Conservation (phyloP, 2,797 vertebrate genomes). For the Danio aesculapii region DNA sequence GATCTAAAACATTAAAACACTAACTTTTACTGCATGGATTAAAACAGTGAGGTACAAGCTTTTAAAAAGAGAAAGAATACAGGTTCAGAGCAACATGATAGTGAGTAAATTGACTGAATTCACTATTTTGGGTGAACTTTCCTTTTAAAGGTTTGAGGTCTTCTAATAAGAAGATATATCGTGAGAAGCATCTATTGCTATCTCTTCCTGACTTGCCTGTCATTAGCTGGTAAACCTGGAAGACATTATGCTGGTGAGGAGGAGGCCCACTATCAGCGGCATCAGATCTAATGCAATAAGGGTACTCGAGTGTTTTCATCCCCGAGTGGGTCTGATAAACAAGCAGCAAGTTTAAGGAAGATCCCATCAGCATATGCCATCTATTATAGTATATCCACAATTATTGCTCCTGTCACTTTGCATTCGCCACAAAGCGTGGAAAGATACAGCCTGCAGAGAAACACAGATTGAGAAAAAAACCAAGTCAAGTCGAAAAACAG, state of each 20-base stretch:
- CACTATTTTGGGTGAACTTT: constrained; percentile 32
- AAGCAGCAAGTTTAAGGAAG: constrained; percentile 59
- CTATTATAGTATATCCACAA: constrained; percentile 56
- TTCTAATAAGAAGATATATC: constrained; percentile 64
- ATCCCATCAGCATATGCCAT: constrained; percentile 62
- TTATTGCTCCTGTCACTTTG: constrained; percentile 47
- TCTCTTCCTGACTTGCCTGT: constrained; percentile 64
- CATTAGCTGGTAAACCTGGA: constrained; percentile 63
- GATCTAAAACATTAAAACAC: background rate
- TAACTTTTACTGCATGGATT: background rate
- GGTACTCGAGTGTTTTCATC: constrained; percentile 59
- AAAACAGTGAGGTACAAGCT: background rate
- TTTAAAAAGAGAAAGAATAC: background rate
- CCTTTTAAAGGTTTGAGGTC: constrained; percentile 48
- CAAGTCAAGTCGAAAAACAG: constrained; percentile 39
- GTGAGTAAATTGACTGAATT: background rate
- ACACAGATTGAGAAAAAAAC: constrained; percentile 36
- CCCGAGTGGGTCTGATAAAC: constrained; percentile 65
- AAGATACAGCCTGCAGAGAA: constrained; percentile 33
- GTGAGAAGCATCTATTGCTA: constrained; percentile 64
- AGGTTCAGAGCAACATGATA: background rate
- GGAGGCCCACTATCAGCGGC: constrained; percentile 51
- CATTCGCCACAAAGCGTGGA: constrained; percentile 3
- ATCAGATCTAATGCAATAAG: constrained; percentile 73
- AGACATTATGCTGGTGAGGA: constrained; percentile 68